Evolutionary conservation across 1,140 invertebrate genomes (phyloP), one percentile per base, ranked within the genome.

Genomic region (Drosophila quadrilineata): DNA sequence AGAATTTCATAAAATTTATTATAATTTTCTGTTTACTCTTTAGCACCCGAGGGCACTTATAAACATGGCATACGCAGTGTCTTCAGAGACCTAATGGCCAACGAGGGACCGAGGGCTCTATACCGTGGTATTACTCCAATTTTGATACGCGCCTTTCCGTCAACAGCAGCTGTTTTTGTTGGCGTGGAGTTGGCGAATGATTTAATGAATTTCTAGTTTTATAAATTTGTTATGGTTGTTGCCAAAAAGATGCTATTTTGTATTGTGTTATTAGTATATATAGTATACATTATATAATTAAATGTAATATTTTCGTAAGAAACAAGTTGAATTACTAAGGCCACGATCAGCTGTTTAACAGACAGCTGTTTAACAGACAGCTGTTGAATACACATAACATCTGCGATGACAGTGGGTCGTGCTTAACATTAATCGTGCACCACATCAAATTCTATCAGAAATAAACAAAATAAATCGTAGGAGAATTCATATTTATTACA

Each of bases 81-180:
- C 2, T 95, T 97, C 72, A 92, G 90, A 59, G 91, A 94, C 31
- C 89, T 98, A 12, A 94, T 98, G 90, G 93, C 92, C 56, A 93
- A 93, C 59, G 96, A 98, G 91, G 97, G 97, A 1, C 92, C 94
- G 0, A 84, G 91, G 33, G 96, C 94, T 21, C 89, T 98, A 3
- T 97, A 96, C 88, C 95, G 94, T 88, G 97, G 97, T 52, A 92
- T 95, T 26, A 93, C 93, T 3, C 97, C 97, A 0, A 96, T 98
- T 5, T 94, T 98, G 92, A 89, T 98, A 6, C 91, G 97, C 90
- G 96, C 97, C 21, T 98, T 98, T 91, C 96, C 97, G 33, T 96
- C 97, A n/a, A 98, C 98, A 91, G 97, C 97, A 54, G 96, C 95
- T 2, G 97, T 96, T 88, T 98, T 98, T 90, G 90, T 97, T 73